Evolutionary conservation across 2,888 invertebrate species (phyloP).

Genomic region (Deilephila porcellus): DNA sequence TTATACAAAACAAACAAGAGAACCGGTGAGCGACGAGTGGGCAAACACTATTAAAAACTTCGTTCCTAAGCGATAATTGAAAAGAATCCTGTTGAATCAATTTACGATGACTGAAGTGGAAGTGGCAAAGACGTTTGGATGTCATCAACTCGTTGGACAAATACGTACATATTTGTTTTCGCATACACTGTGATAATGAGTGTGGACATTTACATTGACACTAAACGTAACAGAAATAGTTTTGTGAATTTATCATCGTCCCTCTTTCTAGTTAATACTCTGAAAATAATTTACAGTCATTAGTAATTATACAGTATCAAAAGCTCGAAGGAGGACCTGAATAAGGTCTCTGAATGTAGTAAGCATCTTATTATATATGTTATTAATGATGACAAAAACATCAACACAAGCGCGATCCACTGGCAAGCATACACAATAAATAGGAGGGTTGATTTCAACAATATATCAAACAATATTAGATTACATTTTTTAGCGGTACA

Average conservation of each 20-base stretch:
- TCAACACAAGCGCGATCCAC: too few species aligned
- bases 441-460: too few species aligned
- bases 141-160: conserved; percentile 45
- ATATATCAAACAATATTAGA: too few species aligned
- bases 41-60: conserved; percentile 57
- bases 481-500: too few species aligned
- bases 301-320: too few species aligned
- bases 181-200: conserved; percentile 18
- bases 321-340: too few species aligned
- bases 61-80: conserved; percentile 57
- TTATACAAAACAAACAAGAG: conserved; percentile 32
- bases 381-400: too few species aligned
- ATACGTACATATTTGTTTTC: conserved; percentile 31
- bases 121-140: conserved; percentile 55
- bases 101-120: conserved; percentile 54
- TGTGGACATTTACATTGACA: background rate
- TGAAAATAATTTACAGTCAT: background rate
- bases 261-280: background rate
- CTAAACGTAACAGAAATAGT: background rate
- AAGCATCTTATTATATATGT: too few species aligned
- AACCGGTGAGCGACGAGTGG: conserved; percentile 53
- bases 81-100: conserved; percentile 58
- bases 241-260: background rate
- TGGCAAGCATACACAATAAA: too few species aligned
- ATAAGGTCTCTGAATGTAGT: too few species aligned